These are phyloP conservation scores for Forbesichthys papilliferus DNA, from an alignment of 2,113 vertebrate genomes.

Conservation along the genomic window DNA sequence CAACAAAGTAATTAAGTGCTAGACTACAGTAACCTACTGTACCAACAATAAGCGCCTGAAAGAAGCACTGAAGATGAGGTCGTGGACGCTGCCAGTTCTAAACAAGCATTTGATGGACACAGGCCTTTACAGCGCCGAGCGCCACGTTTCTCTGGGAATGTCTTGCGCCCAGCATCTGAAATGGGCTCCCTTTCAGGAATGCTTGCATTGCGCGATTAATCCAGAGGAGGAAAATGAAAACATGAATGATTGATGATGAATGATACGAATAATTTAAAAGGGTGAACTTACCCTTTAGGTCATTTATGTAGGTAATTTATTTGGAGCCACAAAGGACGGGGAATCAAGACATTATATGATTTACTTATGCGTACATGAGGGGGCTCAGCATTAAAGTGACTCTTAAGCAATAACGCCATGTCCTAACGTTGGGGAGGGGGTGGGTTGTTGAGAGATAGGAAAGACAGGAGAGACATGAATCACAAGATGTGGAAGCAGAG, in stretches of 20 bases:
- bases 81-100: too few relatives aligned
- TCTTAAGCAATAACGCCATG: conserved; percentile 36
- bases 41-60: too few relatives aligned
- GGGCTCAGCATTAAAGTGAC: conserved; percentile 25
- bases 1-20: too few relatives aligned
- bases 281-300: neutral
- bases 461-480: conserved; percentile 31
- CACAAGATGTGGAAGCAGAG: conserved; percentile 14
- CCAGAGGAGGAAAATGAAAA: neutral
- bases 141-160: too few relatives aligned
- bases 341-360: conserved; percentile 13
- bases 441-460: conserved; percentile 34
- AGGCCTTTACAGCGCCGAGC: too few relatives aligned
- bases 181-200: too few relatives aligned
- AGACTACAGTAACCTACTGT: too few relatives aligned
- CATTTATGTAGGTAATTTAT: neutral
- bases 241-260: neutral
- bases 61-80: too few relatives aligned
- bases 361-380: conserved; percentile 8
- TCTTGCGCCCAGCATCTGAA: too few relatives aligned
- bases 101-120: too few relatives aligned
- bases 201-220: neutral
- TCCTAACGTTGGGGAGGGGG: conserved; percentile 20
- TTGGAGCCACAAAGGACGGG: neutral
- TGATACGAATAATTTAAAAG: neutral